Evolutionary conservation across 2,113 vertebrate genomes (phyloP), one percentile per base, ranked within the genome.

Genomic region (Casuarius casuarius): DNA sequence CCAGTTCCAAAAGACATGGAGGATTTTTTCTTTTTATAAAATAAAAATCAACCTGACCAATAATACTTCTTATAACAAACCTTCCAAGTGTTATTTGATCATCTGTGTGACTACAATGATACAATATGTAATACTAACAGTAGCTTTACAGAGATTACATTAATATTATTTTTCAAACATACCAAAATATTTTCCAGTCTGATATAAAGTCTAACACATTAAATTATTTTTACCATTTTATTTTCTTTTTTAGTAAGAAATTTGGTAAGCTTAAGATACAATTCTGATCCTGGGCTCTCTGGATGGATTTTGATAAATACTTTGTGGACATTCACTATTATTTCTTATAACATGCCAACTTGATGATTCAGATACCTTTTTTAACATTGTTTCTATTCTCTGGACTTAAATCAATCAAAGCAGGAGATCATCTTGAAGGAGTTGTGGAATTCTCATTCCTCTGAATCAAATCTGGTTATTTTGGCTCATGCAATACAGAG

Each of bases 111-210:
- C 7, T 40, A 13, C 29, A 33, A 12, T 12, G 22, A 10, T 82
- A 94, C 49, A 54, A 68, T 25, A 92, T 77, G 52, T 56, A 89
- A 85, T 71, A 95, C 31, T 10, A 95, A 83, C 92, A 74, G 10
- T 46, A 97, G 74, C 33, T 91, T 93, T 93, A 92, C 54, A 92
- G 31, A 91, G n/a, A 94, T 90, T 78, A n/a, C n/a, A 90, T 93
- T 94, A 94, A 78, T 66, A 94, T 65, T 79, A 75, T 46, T 84
- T 91, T 92, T 84, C 44, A 86, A 95, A 92, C 38, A 79, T 95
- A 48, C 71, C 61, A 90, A 94, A 96, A 66, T 38, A 84, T 95
- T 90, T 96, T 66, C 77, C 63, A 92, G 52, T 89, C 81, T 94
- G 48, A 77, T 58, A 93, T 40, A 72, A 96, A 85, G 49, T 72